Base-by-base conservation (phyloP, 2,797 vertebrate species). In the Syngnathus rostellatus region DNA sequence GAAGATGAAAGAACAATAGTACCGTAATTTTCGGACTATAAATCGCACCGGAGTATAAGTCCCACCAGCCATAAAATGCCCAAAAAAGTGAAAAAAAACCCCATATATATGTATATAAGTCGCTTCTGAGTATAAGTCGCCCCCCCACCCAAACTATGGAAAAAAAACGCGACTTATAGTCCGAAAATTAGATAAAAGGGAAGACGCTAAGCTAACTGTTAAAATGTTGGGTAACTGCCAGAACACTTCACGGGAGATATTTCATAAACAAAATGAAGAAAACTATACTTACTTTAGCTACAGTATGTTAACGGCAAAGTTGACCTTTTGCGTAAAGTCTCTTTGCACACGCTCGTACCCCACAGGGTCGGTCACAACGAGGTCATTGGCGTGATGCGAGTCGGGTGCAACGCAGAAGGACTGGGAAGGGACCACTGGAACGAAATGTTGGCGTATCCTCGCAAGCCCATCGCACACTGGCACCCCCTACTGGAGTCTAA, bases 391-490 rank as follows among this genome's bases (percentile, higher is more conserved):
- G 94, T 98, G 72, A 98, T 94, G 76, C 90, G 95, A 1, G 87
- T 97, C 68, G 96, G 95, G 19, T 88, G 93, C 79, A 89, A 8
- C 0, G 95, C 95, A 0, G 95, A 99, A 68, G 97, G 97, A 2
- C 90, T 98, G 75, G 95, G 97, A 77, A 89, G 96, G 68, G 97
- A 98, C 88, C 96, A 99, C 88, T 99, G 97, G 97, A 99, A 97
- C 2, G 96, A 99, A 84, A 99, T 98, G 97, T 81, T 98, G 87
- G 95, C 95, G 0, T 99, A 98, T 68, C 97, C 96, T 0, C 92
- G 96, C 68, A 99, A 98, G 80, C 97, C 97, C 65, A 96, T 99
- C n/a, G 95, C 97, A 2, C 97, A 98, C 86, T 99, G 97, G 97
- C 97, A 99, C 85, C 93, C 92, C 46, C 88, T 98, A 78, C 91